Conservation (phyloP, 1,140 invertebrate genomes). For the Temnothorax curvispinosus region DNA sequence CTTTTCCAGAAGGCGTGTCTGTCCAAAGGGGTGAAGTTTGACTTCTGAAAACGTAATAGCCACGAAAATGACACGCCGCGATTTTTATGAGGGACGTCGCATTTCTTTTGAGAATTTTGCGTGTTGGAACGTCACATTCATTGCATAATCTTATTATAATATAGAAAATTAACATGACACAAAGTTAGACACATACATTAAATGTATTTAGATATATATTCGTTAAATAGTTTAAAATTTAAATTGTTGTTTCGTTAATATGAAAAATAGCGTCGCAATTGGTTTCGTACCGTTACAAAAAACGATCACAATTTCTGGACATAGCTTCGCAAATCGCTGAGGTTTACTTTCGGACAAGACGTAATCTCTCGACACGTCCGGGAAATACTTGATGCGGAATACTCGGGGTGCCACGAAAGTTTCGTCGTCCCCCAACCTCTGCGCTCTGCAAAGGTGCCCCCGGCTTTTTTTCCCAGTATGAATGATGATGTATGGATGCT, state of each 20-base stretch:
- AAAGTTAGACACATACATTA: neutral
- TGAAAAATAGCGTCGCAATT: neutral
- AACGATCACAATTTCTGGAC: neutral
- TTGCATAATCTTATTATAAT: neutral
- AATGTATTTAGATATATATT: neutral
- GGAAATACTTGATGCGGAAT: slow-evolving; percentile 71
- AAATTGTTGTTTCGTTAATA: neutral
- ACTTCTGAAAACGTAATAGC: slow-evolving; percentile 49
- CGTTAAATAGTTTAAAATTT: neutral
- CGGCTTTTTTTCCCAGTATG: slow-evolving; percentile 80
- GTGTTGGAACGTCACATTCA: neutral
- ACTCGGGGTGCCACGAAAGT: slow-evolving; percentile 70
- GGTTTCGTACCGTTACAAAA: neutral
- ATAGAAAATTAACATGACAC: neutral
- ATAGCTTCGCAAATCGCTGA: neutral
- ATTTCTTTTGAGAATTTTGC: neutral
- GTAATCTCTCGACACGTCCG: slow-evolving; percentile 43
- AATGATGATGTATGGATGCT: slow-evolving; percentile 86
- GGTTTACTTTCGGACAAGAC: slow-evolving; percentile 22
- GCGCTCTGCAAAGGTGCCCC: slow-evolving; percentile 69
- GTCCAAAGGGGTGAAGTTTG: slow-evolving; percentile 27
- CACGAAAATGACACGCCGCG: slow-evolving; percentile 7
- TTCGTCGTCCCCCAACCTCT: slow-evolving; percentile 61
- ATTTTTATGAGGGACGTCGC: neutral
- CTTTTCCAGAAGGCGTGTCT: slow-evolving; percentile 47